Evolutionary conservation across 37 sponge, comb jelly and placozoan genomes (phyloP).

Genomic region (Spongilla lacustris): DNA sequence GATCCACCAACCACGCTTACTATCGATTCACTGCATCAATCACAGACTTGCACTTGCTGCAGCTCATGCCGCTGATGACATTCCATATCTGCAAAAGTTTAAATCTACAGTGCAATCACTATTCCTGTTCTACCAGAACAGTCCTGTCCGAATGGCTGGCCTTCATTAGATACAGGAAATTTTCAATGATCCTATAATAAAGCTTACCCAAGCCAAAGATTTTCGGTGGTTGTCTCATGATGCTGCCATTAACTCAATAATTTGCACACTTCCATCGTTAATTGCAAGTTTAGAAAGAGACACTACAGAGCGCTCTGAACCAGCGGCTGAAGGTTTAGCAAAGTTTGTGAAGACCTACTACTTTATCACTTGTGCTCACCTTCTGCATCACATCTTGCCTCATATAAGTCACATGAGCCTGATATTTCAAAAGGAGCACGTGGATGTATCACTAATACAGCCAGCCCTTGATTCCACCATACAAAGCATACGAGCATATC

Average conservation of each 20-base stretch:
- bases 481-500: not conserved
- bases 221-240: slow-evolving; percentile 49
- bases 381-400: slow-evolving; percentile 18
- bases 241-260: slow-evolving; percentile 22
- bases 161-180: slow-evolving; percentile 53
- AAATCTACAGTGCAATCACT: slow-evolving; percentile 25
- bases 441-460: slow-evolving; percentile 3
- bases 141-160: slow-evolving; percentile 38
- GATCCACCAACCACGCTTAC: no score
- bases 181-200: slow-evolving; percentile 33
- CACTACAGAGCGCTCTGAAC: slow-evolving; percentile 16
- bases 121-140: slow-evolving; percentile 44
- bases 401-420: slow-evolving; percentile 20
- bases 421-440: slow-evolving; percentile 15
- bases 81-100: slow-evolving; percentile 36
- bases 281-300: slow-evolving; percentile 38
- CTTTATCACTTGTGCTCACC: slow-evolving; percentile 6
- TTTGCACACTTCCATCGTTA: slow-evolving; percentile 44
- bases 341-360: slow-evolving; percentile 30
- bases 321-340: slow-evolving; percentile 21
- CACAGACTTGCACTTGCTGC: no score
- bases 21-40: no score
- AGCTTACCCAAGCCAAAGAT: slow-evolving; percentile 39
- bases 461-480: not conserved
- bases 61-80: no score